Evolutionary conservation across 2,113 vertebrate genomes (phyloP).

Genomic region (Fukomys damarensis): DNA sequence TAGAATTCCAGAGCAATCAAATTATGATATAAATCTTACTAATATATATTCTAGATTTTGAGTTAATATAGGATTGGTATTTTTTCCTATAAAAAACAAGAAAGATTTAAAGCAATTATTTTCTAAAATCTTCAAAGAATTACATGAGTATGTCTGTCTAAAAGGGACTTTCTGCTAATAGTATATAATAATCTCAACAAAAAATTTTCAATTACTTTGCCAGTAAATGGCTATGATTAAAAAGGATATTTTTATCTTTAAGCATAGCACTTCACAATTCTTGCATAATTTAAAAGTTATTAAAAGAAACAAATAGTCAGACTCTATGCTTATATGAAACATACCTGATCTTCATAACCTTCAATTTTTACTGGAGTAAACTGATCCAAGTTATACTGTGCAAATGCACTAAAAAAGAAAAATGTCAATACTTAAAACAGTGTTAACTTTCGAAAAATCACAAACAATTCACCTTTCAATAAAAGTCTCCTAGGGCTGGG

Average conservation of each 20-base stretch:
- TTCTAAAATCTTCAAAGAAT: constrained; percentile 63
- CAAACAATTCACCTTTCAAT: constrained; percentile 11
- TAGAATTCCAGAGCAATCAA: constrained; percentile 71
- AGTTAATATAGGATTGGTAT: constrained; percentile 61
- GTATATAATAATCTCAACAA: neutral
- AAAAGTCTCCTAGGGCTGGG: constrained; percentile 25
- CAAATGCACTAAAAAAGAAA: constrained; percentile 92
- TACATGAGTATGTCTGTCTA: constrained; percentile 42
- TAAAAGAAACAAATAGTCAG: constrained; percentile 49
- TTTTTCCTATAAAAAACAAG: constrained; percentile 67
- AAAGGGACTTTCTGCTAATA: constrained; percentile 41
- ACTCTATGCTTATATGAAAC: constrained; percentile 52
- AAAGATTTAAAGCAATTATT: constrained; percentile 63
- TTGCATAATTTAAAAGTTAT: neutral
- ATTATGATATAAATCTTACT: constrained; percentile 69
- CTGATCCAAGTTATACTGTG: constrained; percentile 99
- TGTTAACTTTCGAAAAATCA: neutral
- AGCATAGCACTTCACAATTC: constrained; percentile 17
- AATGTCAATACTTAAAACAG: constrained; percentile 47
- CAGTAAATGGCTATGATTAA: constrained; percentile 29
- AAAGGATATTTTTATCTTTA: constrained; percentile 21
- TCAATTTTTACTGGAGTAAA: constrained; percentile 97
- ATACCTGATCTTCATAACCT: constrained; percentile 97
- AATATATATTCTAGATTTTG: constrained; percentile 68
- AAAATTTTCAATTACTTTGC: constrained; percentile 56